phyloP scores from a whole-genome alignment of 2,797 vertebrate species.

The Oreochromis grahami region DNA sequence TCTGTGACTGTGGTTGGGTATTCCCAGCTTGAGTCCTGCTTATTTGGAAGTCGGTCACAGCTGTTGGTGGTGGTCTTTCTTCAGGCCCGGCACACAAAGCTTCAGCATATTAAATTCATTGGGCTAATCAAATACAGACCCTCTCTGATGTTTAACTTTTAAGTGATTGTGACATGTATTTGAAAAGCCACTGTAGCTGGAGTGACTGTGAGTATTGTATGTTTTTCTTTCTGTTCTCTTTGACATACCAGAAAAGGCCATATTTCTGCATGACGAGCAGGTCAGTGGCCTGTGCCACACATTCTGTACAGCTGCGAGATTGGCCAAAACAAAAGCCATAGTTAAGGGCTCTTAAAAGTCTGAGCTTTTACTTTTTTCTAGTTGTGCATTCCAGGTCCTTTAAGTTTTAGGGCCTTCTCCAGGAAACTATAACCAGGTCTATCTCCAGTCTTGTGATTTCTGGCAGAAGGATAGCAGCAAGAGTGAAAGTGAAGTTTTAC shows the following conservation, averaged over 20 bases:
- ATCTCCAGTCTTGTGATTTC: background rate
- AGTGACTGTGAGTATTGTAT: background rate
- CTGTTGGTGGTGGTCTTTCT: constrained; percentile 17
- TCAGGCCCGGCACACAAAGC: background rate
- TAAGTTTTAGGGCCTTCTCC: background rate
- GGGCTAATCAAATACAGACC: background rate
- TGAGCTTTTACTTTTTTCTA: constrained; percentile 8
- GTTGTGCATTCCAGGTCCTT: constrained; percentile 3
- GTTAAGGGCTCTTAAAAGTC: background rate
- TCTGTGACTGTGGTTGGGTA: background rate
- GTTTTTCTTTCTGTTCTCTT: background rate
- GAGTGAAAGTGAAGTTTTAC: background rate
- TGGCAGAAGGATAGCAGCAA: background rate
- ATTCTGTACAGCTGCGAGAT: background rate
- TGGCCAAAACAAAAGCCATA: background rate
- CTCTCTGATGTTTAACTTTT: background rate
- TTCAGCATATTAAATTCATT: background rate
- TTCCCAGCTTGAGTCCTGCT: constrained; percentile 12
- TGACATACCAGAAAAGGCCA: background rate
- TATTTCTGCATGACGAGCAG: background rate
- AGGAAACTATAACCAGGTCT: background rate
- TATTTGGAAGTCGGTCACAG: constrained; percentile 31
- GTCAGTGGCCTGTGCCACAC: background rate
- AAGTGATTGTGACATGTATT: background rate
- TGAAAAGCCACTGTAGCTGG: background rate